Evolutionary conservation across 2,888 invertebrate species (phyloP), one percentile per base, ranked within the genome.

Genomic region (Phlogophora meticulosa): DNA sequence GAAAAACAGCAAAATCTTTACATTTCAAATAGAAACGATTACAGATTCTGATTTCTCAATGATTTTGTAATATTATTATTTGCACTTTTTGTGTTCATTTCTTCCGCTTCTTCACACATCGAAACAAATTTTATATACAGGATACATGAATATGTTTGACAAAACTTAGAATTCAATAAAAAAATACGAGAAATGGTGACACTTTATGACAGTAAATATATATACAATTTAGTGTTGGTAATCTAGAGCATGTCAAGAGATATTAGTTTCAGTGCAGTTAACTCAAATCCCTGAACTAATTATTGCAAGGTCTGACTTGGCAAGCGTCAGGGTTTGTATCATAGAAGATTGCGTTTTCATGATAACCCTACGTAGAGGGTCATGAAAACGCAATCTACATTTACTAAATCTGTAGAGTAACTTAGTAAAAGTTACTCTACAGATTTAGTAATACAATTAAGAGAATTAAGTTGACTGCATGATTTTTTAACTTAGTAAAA

Each of bases 261-360:
- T 20, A 72, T 74, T 71, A 71, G 57, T 74, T 75, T 56, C 68
- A 62, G 43, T 56, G 51, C 62, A 59, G 79, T 74, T 67, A 58
- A 56, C 58, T 68, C 68, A 76, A 76, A 76, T 78, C 76, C 76
- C 76, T 43, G 34, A 67, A 74, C 76, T 76, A 76, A 76, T 76
- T 76, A 76, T 56, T 51, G 48, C 58, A 40, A 73, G 66, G 45
- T 48, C 53, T 61, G 74, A 59, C 75, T 78, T 74, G 56, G 73
- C 51, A 48, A 74, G 34, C 59, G 45, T 22, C 68, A 28, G 48
- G 34, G 55, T 46, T 34, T 55, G 58, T 20, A 56, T 40, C 43
- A 43, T n/a, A 42, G 45, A 72, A 78, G 49, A 78, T 78, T 68
- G 61, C 58, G 20, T 48, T 76, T 78, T 36, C 51, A 62, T 62